These are phyloP conservation scores for Yasuhikotakia modesta DNA, from an alignment of 2,797 vertebrate species.

Conservation along the genomic window DNA sequence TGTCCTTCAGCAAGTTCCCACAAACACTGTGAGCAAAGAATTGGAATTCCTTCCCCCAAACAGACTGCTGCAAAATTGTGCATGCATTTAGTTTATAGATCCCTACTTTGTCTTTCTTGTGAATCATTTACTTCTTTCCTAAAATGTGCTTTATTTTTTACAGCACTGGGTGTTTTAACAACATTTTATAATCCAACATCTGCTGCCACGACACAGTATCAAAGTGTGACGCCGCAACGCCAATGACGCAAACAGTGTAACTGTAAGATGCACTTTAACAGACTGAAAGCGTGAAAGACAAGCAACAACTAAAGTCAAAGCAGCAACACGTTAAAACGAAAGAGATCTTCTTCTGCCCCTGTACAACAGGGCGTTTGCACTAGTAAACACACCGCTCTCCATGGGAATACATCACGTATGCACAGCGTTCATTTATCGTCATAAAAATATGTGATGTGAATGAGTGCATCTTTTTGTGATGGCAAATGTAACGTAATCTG, in stretches of 20 bases:
- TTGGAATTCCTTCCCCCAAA: not conserved
- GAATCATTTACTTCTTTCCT: not conserved
- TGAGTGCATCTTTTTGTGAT: not conserved
- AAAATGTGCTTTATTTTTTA: not conserved
- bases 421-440: not conserved
- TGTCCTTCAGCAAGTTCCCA: slow-evolving; percentile 1
- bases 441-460: not conserved
- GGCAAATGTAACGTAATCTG: not conserved
- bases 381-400: not conserved
- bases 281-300: not conserved
- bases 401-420: not conserved
- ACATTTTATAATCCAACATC: not conserved
- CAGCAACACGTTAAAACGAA: not conserved
- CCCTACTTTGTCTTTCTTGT: not conserved
- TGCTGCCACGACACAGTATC: not conserved
- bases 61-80: too few species aligned
- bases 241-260: not conserved
- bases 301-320: slow-evolving; percentile 3
- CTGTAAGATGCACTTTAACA: not conserved
- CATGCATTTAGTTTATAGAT: not conserved
- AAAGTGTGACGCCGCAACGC: not conserved
- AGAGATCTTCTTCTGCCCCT: not conserved
- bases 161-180: not conserved
- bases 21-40: slow-evolving; percentile 2
- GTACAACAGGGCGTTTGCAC: not conserved